These are phyloP conservation scores for Tamandua tetradactyla DNA, from an alignment of 2,797 vertebrate species.

Conservation along the genomic window DNA sequence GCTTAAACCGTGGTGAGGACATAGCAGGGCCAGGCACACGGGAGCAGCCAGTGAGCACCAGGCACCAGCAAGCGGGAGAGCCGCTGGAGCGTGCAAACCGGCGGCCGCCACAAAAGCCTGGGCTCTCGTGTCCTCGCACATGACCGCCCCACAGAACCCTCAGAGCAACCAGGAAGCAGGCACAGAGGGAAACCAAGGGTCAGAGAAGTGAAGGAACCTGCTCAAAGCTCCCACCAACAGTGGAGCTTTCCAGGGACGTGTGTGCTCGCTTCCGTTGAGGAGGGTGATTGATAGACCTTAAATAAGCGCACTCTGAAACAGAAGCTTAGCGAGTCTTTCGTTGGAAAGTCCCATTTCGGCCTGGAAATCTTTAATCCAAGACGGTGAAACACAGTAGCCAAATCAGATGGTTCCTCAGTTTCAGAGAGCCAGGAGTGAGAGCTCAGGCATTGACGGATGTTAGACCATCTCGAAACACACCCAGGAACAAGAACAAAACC, in stretches of 20 bases:
- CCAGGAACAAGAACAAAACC: background rate
- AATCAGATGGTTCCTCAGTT: background rate
- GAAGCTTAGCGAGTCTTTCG: background rate
- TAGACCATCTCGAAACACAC: background rate
- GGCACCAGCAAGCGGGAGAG: too few relatives aligned
- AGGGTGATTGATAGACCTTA: background rate
- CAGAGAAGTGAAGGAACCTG: background rate
- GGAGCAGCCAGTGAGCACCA: too few relatives aligned
- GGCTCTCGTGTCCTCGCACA: background rate
- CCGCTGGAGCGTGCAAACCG: background rate
- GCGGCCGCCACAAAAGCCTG: too few relatives aligned
- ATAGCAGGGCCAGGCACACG: too few relatives aligned
- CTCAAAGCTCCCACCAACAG: background rate
- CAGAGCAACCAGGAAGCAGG: background rate
- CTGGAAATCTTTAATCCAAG: background rate
- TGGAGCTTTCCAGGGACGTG: background rate
- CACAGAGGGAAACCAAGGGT: background rate
- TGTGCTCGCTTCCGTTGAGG: background rate
- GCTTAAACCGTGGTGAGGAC: background rate
- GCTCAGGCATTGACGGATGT: background rate
- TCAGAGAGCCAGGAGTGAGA: conserved; percentile 5
- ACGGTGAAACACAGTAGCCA: conserved; percentile 18
- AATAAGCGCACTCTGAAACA: background rate
- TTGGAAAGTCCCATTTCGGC: background rate
- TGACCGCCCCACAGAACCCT: background rate